These are phyloP conservation scores for Psittacus erithacus DNA, from an alignment of 2,113 vertebrate genomes.

Conservation along the genomic window DNA sequence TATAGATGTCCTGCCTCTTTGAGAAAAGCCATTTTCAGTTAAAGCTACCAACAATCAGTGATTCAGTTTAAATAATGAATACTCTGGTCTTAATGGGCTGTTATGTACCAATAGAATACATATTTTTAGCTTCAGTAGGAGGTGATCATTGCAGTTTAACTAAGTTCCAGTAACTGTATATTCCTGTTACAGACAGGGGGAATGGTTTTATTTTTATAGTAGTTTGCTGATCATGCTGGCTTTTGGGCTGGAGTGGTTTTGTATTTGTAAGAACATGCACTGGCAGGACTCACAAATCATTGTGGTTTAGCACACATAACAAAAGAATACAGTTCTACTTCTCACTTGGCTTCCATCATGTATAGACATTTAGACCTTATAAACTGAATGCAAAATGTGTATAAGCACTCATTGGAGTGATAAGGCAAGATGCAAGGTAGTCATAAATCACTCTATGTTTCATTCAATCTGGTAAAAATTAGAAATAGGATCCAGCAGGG, in stretches of 20 bases:
- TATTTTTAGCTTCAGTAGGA: constrained; percentile 24
- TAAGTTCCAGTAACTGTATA: not conserved
- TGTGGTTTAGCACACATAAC: not conserved
- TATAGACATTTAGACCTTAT: constrained; percentile 20
- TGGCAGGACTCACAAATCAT: not conserved
- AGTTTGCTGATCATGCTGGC: not conserved
- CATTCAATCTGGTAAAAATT: constrained; percentile 54
- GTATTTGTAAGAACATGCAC: not conserved
- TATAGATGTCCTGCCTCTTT: constrained; percentile 28
- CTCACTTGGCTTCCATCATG: constrained; percentile 7
- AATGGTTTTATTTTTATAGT: not conserved
- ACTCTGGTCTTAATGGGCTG: constrained; percentile 17
- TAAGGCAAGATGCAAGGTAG: not conserved
- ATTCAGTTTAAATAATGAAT: constrained; percentile 40
- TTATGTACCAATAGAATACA: constrained; percentile 33
- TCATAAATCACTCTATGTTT: constrained; percentile 43
- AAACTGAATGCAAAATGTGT: not conserved
- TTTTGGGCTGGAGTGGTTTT: not conserved
- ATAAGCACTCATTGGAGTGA: constrained; percentile 7
- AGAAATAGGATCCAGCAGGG: constrained; percentile 16
- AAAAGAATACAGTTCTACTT: not conserved
- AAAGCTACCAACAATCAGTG: constrained; percentile 13
- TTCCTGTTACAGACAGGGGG: not conserved
- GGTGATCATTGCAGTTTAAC: constrained; percentile 34
- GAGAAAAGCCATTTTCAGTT: constrained; percentile 54